Conservation (phyloP, 1,140 invertebrate genomes). For the Muscidifurax raptorellus region DNA sequence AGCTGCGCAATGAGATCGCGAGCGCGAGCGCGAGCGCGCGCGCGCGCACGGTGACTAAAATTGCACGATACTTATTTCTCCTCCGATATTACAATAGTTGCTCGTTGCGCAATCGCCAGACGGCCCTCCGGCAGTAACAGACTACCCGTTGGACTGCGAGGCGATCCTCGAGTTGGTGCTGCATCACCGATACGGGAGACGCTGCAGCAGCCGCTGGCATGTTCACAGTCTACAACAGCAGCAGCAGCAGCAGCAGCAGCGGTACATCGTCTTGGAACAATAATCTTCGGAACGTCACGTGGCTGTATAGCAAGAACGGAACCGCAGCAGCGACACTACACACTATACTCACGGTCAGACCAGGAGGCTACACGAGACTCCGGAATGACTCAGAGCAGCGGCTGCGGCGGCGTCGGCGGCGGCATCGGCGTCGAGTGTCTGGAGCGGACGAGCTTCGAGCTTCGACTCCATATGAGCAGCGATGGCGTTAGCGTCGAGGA, state of each 20-base stretch:
- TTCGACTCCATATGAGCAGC: no score
- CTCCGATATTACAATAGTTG: background rate
- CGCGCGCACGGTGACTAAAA: no score
- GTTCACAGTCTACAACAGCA: background rate
- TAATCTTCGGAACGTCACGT: background rate
- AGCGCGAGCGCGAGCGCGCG: no score
- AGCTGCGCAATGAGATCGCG: no score
- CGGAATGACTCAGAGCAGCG: no score
- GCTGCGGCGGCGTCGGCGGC: no score
- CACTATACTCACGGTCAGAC: no score
- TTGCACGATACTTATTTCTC: no score
- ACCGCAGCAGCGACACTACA: background rate
- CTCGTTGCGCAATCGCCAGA: conserved; percentile 34
- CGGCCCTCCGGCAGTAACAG: background rate
- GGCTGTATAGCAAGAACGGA: background rate
- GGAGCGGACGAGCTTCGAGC: no score
- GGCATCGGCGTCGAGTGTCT: no score
- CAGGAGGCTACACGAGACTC: no score
- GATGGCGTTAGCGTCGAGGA: no score
- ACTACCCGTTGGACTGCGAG: background rate
- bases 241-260: background rate
- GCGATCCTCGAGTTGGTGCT: conserved; percentile 5
- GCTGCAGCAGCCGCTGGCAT: background rate
- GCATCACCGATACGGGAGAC: background rate
- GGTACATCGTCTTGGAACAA: background rate